These are phyloP conservation scores for Tokudaia tokunoshimensis DNA, from an alignment of 2,797 vertebrate species.

Conservation along the genomic window DNA sequence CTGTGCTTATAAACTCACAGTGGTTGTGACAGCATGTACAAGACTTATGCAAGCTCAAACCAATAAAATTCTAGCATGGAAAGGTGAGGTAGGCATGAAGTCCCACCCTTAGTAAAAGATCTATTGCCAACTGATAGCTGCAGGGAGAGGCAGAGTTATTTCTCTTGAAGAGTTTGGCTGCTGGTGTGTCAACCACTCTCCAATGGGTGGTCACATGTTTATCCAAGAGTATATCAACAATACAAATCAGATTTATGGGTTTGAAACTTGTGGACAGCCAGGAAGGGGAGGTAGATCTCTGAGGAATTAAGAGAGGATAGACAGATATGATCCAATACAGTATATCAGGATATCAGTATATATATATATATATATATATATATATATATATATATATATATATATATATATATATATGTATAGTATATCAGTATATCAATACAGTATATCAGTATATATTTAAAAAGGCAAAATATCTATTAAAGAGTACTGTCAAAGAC, in stretches of 20 bases:
- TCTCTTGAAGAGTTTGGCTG: background rate
- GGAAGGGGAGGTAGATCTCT: background rate
- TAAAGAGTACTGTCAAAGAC: background rate
- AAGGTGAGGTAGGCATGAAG: background rate
- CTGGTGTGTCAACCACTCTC: background rate
- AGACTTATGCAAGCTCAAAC: background rate
- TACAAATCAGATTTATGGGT: background rate
- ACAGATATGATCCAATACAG: background rate
- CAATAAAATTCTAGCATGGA: background rate
- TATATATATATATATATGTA: too few relatives aligned
- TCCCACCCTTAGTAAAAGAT: too few relatives aligned
- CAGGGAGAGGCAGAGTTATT: background rate
- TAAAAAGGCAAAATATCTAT: background rate
- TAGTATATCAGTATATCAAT: too few relatives aligned
- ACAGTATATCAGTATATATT: background rate
- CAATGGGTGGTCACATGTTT: background rate
- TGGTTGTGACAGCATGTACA: background rate
- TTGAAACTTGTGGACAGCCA: background rate
- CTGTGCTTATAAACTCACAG: background rate
- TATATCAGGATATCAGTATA: too few relatives aligned
- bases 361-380: too few relatives aligned
- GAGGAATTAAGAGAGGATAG: background rate
- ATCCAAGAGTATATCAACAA: background rate
- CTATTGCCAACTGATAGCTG: background rate
- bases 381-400: too few relatives aligned